Percentiles rank a stretch among this genome's conserved stretches.
Conservation (phyloP, 2,113 vertebrate genomes). For the Limanda limanda region DNA sequence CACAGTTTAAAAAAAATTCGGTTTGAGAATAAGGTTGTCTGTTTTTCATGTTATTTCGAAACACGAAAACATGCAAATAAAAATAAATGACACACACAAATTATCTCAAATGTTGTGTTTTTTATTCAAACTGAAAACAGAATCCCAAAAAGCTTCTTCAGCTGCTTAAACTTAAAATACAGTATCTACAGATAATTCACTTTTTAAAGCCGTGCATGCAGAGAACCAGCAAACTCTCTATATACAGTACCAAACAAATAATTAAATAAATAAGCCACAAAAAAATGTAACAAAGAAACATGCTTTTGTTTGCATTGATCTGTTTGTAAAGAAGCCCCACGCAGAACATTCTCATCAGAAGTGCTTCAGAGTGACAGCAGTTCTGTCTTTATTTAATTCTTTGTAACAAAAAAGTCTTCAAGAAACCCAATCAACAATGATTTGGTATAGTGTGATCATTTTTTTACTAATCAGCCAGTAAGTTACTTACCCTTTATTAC, state of each 20-base stretch:
- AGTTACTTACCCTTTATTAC: not conserved
- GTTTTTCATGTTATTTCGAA: not conserved
- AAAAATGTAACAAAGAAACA: constrained; percentile 28
- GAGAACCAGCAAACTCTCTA: constrained; percentile 10
- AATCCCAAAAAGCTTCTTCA: constrained; percentile 2
- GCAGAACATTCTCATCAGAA: not conserved
- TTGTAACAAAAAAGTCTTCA: not conserved
- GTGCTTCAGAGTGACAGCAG: not conserved
- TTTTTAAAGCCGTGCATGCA: constrained; percentile 20
- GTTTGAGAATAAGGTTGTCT: not conserved
- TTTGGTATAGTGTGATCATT: not conserved
- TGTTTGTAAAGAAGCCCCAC: constrained; percentile 25
- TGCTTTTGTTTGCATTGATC: not conserved
- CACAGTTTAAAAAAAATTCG: not conserved
- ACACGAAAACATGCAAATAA: not conserved
- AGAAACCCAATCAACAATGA: constrained; percentile 1
- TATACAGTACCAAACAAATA: constrained; percentile 15
- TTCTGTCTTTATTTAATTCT: not conserved
- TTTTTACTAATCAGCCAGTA: not conserved
- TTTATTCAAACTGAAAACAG: constrained; percentile 53
- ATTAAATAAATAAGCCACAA: constrained; percentile 47
- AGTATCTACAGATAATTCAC: constrained; percentile 15
- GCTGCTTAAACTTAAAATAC: constrained; percentile 10
- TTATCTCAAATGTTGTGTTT: constrained; percentile 23
- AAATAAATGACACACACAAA: not conserved